phyloP scores from a whole-genome alignment of 2,113 vertebrate genomes.

The Maccullochella peelii region DNA sequence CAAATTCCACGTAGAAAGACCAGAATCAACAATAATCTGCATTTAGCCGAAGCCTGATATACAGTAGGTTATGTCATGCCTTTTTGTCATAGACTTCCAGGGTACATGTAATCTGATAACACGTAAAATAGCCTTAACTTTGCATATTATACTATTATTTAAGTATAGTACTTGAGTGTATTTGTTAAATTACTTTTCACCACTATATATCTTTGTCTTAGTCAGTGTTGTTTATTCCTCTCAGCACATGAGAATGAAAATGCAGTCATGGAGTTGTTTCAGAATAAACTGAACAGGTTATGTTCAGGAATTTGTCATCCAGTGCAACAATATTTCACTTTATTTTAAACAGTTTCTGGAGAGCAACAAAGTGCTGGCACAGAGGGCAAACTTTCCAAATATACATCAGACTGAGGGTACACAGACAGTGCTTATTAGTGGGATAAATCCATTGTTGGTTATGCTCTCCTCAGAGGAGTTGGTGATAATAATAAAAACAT shows the following conservation, averaged over 20 bases:
- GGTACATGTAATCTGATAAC: neutral
- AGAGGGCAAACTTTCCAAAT: neutral
- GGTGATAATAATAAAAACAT: neutral
- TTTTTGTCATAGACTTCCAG: neutral
- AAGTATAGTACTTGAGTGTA: neutral
- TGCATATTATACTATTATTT: neutral
- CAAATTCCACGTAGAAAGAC: neutral
- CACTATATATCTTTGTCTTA: neutral
- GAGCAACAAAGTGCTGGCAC: neutral
- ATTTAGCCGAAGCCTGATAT: neutral
- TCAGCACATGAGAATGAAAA: neutral
- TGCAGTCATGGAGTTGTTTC: neutral
- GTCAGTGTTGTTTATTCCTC: too few relatives aligned
- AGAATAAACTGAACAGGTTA: neutral
- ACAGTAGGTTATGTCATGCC: neutral
- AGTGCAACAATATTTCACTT: neutral
- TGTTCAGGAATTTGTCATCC: neutral
- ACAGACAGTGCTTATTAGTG: neutral
- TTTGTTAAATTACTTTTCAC: neutral
- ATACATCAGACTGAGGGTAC: neutral
- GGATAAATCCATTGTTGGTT: conserved; percentile 20
- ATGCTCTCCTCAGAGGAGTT: conserved; percentile 16
- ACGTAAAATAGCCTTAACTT: neutral
- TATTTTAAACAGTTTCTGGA: neutral
- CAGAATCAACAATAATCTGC: too few relatives aligned